Evolutionary conservation across 1,140 invertebrate genomes (phyloP).

Genomic region (Nixonia krombeini): DNA sequence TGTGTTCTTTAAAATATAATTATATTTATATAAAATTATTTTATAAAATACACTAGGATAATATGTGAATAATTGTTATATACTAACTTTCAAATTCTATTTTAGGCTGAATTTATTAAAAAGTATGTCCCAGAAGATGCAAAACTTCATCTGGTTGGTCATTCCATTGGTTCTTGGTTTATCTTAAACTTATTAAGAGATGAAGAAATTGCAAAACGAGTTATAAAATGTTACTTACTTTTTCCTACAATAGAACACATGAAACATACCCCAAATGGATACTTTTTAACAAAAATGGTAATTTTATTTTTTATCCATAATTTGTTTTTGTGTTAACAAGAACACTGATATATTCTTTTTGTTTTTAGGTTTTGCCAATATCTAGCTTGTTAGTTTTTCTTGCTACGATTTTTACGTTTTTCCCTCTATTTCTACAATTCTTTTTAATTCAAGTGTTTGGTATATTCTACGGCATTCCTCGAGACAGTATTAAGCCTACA

Average conservation of each 20-base stretch:
- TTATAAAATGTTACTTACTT: constrained; percentile 78
- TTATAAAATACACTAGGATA: too few species aligned
- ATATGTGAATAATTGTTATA: too few species aligned
- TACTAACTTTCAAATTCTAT: constrained; percentile 38
- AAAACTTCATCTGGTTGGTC: constrained; percentile 82
- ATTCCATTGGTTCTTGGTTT: constrained; percentile 89
- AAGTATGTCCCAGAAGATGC: constrained; percentile 79
- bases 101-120: constrained; percentile 78
- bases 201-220: constrained; percentile 64
- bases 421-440: constrained; percentile 73
- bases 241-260: constrained; percentile 89
- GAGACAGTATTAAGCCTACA: constrained; percentile 62
- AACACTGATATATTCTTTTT: too few species aligned
- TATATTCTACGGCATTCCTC: constrained; percentile 67
- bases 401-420: constrained; percentile 73
- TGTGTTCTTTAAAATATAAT: constrained; percentile 19
- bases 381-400: constrained; percentile 73
- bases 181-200: constrained; percentile 81
- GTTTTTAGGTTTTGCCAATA: constrained; percentile 65
- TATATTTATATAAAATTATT: too few species aligned
- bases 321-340: too few species aligned
- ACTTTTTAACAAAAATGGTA: constrained; percentile 73
- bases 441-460: constrained; percentile 73
- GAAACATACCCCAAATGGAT: constrained; percentile 79
- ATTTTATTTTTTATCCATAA: constrained; percentile 30